A percentile compares a stretch with the other conserved stretches of the same genome.
These are phyloP conservation scores for Microdon myrmicae DNA, from an alignment of 2,888 invertebrate species.

Conservation along the genomic window DNA sequence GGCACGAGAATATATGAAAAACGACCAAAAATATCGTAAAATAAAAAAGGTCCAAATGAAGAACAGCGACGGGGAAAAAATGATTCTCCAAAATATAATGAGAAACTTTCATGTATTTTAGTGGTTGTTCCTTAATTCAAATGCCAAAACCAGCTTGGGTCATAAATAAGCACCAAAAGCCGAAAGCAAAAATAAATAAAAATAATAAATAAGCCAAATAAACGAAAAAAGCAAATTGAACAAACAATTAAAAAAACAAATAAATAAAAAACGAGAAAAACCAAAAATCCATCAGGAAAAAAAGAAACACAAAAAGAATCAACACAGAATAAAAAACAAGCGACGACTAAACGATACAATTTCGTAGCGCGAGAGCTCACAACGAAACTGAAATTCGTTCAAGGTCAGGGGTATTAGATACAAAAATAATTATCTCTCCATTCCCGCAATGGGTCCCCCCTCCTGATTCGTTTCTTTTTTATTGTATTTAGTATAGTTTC, in stretches of 20 bases:
- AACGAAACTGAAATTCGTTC: conserved; percentile 48
- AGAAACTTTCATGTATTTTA: conserved; percentile 18
- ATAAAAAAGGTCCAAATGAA: conserved; percentile 1
- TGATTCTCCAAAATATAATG: conserved; percentile 29
- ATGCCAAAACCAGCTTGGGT: conserved; percentile 45
- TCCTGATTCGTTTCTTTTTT: conserved; percentile 11
- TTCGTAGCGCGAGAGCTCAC: conserved; percentile 33
- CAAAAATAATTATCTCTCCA: conserved; percentile 41
- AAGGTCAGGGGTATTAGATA: conserved; percentile 52
- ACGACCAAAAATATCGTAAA: conserved; percentile 25
- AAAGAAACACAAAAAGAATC: conserved; percentile 1
- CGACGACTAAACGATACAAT: conserved; percentile 29
- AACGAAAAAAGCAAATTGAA: too few relatives aligned
- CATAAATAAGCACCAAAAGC: conserved; percentile 40
- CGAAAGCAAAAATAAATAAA: conserved; percentile 10
- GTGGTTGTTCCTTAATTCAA: conserved; percentile 26
- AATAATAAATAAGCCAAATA: too few relatives aligned
- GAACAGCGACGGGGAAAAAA: not conserved
- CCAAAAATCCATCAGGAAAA: too few relatives aligned
- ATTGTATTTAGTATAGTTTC: too few relatives aligned
- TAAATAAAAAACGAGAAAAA: conserved; percentile 4
- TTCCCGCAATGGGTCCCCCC: too few relatives aligned
- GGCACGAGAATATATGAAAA: conserved; percentile 4
- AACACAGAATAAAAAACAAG: conserved; percentile 5
- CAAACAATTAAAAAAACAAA: not conserved